These are phyloP conservation scores for Pipistrellus pipistrellus DNA, from an alignment of 2,797 vertebrate genomes.

Conservation along the genomic window DNA sequence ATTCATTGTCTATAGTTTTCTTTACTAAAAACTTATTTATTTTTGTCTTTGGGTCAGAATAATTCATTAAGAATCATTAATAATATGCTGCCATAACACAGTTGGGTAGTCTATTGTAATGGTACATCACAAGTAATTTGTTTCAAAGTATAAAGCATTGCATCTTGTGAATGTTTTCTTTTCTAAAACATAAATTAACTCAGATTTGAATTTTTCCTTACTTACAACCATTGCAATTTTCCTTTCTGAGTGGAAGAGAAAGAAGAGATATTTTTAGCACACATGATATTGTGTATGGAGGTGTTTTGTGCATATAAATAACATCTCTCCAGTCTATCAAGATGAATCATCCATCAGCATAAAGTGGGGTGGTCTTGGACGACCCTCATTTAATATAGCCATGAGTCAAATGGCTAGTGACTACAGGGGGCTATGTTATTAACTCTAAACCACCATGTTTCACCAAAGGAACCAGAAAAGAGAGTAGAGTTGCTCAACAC, in stretches of 20 bases:
- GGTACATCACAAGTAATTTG: not conserved
- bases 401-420: not conserved
- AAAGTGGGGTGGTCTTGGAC: not conserved
- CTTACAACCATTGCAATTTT: not conserved
- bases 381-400: not conserved
- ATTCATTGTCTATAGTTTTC: not conserved
- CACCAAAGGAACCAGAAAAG: not conserved
- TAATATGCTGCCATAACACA: not conserved
- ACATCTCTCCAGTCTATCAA: not conserved
- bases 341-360: not conserved
- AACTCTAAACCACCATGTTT: not conserved
- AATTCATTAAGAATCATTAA: not conserved
- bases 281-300: not conserved
- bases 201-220: not conserved
- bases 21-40: slow-evolving; percentile 7
- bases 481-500: not conserved
- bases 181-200: not conserved
- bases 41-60: slow-evolving; percentile 44
- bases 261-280: not conserved
- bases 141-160: not conserved
- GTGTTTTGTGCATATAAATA: not conserved
- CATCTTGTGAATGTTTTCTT: not conserved
- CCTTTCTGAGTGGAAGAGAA: not conserved
- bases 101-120: not conserved
- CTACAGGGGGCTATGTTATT: not conserved